These are phyloP conservation scores for Argyresthia goedartella DNA, from an alignment of 2,888 invertebrate genomes.

Conservation along the genomic window DNA sequence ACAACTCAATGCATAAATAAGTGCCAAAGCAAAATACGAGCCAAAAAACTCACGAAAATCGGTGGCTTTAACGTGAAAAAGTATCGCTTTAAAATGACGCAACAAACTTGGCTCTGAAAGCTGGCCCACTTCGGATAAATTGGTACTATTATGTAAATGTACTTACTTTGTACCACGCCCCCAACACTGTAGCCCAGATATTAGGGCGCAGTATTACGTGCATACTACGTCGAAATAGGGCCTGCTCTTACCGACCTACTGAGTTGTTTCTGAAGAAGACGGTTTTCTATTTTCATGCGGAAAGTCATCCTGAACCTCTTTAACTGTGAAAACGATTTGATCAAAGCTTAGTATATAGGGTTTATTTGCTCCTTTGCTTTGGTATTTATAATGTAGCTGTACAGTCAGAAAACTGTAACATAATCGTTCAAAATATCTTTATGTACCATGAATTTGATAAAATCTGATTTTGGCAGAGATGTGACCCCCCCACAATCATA, in stretches of 20 bases:
- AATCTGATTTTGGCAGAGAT: too few species aligned
- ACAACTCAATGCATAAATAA: too few species aligned
- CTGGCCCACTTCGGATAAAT: slow-evolving; percentile 3
- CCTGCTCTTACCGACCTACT: not conserved
- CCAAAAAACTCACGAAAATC: not conserved
- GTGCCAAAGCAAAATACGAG: not conserved
- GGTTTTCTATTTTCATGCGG: too few species aligned
- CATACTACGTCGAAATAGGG: not conserved
- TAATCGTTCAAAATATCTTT: too few species aligned
- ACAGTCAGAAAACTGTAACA: too few species aligned
- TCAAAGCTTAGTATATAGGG: too few species aligned
- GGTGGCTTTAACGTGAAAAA: slow-evolving; percentile 1
- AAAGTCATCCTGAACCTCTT: too few species aligned
- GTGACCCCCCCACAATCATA: too few species aligned
- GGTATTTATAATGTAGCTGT: too few species aligned
- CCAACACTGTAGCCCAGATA: not conserved
- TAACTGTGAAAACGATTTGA: too few species aligned
- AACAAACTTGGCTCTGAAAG: slow-evolving; percentile 3
- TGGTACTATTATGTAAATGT: slow-evolving; percentile 4
- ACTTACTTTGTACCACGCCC: slow-evolving; percentile 1
- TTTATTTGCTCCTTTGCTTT: too few species aligned
- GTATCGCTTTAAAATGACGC: slow-evolving; percentile 5
- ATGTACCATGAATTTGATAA: too few species aligned
- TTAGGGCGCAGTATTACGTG: not conserved
- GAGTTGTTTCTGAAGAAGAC: not conserved